phyloP scores from a whole-genome alignment of 2,797 vertebrate species.

The Sciurus carolinensis region DNA sequence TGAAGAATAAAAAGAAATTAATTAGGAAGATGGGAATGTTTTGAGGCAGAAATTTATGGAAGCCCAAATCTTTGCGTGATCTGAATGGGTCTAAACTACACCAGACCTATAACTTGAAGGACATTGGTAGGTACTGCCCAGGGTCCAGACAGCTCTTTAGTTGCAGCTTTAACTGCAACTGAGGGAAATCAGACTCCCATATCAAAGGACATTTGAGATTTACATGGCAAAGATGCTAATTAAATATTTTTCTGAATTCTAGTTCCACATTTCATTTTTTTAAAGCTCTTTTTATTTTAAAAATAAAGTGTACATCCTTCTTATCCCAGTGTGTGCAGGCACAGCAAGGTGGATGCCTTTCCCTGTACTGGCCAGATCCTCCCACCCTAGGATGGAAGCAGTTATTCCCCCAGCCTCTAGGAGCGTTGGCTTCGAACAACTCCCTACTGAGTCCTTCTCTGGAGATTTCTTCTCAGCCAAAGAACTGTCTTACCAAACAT shows the following conservation, averaged over 20 bases:
- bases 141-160: not conserved
- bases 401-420: not conserved
- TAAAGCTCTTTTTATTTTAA: not conserved
- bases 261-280: not conserved
- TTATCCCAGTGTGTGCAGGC: not conserved
- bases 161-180: not conserved
- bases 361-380: not conserved
- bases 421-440: not conserved
- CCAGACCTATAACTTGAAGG: not conserved
- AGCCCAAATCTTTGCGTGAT: not conserved
- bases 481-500: not conserved
- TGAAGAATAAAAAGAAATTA: constrained; percentile 18
- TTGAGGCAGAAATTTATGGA: not conserved
- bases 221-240: not conserved
- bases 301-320: not conserved
- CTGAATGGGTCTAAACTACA: not conserved
- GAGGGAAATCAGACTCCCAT: not conserved
- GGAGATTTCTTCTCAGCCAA: not conserved
- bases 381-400: not conserved
- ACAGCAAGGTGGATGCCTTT: not conserved
- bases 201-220: not conserved
- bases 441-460: not conserved
- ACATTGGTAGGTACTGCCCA: not conserved
- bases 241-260: not conserved
- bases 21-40: not conserved